A percentile compares a stretch with the other conserved stretches of the same genome.
Conservation (phyloP, 2,797 vertebrate genomes). For the Oryzias sinensis region DNA sequence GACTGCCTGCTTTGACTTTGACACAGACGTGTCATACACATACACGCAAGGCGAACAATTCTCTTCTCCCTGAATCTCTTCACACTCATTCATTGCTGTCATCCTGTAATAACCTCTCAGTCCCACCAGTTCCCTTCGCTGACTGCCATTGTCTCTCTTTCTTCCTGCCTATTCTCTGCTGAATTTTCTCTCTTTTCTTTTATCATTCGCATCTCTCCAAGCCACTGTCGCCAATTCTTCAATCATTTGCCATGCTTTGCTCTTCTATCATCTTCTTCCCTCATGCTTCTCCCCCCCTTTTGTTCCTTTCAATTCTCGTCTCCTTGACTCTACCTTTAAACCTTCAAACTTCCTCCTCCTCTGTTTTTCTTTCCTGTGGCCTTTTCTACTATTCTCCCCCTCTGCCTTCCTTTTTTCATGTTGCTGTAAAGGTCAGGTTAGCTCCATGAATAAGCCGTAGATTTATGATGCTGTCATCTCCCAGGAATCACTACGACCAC, state of each 20-base stretch:
- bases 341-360: constrained; percentile 22
- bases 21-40: constrained; percentile 17
- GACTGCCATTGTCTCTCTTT: constrained; percentile 40
- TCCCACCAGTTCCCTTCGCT: constrained; percentile 45
- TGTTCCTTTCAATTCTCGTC: constrained; percentile 39
- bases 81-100: constrained; percentile 67
- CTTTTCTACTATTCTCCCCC: constrained; percentile 51
- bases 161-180: constrained; percentile 27
- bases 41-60: constrained; percentile 21
- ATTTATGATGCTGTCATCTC: constrained; percentile 76
- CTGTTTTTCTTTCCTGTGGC: constrained; percentile 33
- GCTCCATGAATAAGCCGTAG: constrained; percentile 73
- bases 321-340: constrained; percentile 50
- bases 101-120: constrained; percentile 62
- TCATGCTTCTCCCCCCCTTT: constrained; percentile 24
- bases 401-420: constrained; percentile 33
- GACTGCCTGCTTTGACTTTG: constrained; percentile 37
- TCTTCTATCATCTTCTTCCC: constrained; percentile 22
- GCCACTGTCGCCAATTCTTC: constrained; percentile 26
- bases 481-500: constrained; percentile 67
- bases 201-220: constrained; percentile 32
- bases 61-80: constrained; percentile 37
- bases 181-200: constrained; percentile 40
- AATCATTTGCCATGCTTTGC: constrained; percentile 10
- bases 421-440: constrained; percentile 72